Percentiles rank a stretch among this genome's conserved stretches.
phyloP scores from a whole-genome alignment of 1,140 invertebrate species.

The Copidosoma floridanum region DNA sequence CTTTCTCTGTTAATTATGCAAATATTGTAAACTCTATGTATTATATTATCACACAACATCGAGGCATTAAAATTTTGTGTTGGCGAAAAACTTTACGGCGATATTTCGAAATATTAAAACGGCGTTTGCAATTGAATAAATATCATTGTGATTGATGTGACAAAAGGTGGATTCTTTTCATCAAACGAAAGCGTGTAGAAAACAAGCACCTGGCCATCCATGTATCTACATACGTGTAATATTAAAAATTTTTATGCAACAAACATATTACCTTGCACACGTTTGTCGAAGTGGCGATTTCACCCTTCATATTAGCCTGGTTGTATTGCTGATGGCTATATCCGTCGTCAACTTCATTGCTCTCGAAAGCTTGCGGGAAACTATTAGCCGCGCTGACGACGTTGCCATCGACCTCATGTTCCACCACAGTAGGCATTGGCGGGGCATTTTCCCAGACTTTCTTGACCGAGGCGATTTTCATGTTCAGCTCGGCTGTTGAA shows the following conservation, averaged over 20 bases:
- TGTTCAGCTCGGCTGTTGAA: conserved; percentile 83
- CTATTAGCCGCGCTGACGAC: conserved; percentile 56
- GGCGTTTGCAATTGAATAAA: too few species aligned
- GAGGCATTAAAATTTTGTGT: too few species aligned
- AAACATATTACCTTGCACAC: conserved; percentile 65
- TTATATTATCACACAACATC: too few species aligned
- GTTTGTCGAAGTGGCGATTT: conserved; percentile 62
- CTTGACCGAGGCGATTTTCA: conserved; percentile 92
- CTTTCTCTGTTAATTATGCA: too few species aligned
- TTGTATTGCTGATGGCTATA: conserved; percentile 56
- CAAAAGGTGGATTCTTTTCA: too few species aligned
- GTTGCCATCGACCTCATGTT: conserved; percentile 67
- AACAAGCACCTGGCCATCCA: neutral
- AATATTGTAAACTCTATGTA: too few species aligned
- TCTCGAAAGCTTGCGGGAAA: conserved; percentile 58
- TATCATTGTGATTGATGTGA: too few species aligned
- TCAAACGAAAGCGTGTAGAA: too few species aligned
- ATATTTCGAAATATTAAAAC: too few species aligned
- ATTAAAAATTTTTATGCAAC: too few species aligned
- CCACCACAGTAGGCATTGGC: conserved; percentile 66
- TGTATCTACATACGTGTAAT: too few species aligned
- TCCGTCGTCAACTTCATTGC: conserved; percentile 57
- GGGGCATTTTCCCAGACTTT: conserved; percentile 81
- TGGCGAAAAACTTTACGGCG: neutral
- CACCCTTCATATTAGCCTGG: conserved; percentile 53